phyloP scores from a whole-genome alignment of 2,888 invertebrate genomes.

The Galerucella calmariensis region DNA sequence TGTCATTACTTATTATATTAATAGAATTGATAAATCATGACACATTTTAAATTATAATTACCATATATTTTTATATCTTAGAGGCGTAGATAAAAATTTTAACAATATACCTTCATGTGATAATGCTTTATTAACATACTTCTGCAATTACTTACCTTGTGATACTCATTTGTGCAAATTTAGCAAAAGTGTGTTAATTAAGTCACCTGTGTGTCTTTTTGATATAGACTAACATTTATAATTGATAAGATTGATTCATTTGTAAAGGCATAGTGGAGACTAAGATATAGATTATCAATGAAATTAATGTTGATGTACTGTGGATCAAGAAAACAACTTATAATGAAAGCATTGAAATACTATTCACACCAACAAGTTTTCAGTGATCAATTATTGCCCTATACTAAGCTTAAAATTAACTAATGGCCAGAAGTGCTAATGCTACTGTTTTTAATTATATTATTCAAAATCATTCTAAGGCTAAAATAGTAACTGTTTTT shows the following conservation, averaged over 20 bases:
- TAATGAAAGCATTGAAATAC: not conserved
- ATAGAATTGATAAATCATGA: too few relatives aligned
- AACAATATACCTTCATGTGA: too few relatives aligned
- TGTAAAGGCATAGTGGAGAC: not conserved
- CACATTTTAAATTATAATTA: too few relatives aligned
- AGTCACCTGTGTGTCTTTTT: too few relatives aligned
- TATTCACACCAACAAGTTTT: not conserved
- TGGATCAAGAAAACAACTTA: too few relatives aligned
- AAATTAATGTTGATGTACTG: not conserved
- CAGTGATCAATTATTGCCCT: not conserved
- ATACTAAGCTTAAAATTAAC: slow-evolving; percentile 5
- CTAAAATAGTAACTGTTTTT: slow-evolving; percentile 20
- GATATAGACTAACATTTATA: too few relatives aligned
- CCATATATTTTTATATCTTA: too few relatives aligned
- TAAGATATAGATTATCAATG: not conserved
- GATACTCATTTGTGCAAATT: too few relatives aligned
- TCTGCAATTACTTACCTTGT: too few relatives aligned
- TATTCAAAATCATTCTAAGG: slow-evolving; percentile 13
- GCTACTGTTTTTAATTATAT: slow-evolving; percentile 21
- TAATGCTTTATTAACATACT: too few relatives aligned
- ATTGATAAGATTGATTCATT: not conserved
- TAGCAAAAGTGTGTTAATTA: not conserved
- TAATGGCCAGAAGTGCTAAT: slow-evolving; percentile 28
- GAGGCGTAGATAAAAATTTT: too few relatives aligned
- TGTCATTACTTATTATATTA: too few relatives aligned